These are phyloP conservation scores for Danio aesculapii DNA, from an alignment of 2,797 vertebrate genomes.

Conservation along the genomic window DNA sequence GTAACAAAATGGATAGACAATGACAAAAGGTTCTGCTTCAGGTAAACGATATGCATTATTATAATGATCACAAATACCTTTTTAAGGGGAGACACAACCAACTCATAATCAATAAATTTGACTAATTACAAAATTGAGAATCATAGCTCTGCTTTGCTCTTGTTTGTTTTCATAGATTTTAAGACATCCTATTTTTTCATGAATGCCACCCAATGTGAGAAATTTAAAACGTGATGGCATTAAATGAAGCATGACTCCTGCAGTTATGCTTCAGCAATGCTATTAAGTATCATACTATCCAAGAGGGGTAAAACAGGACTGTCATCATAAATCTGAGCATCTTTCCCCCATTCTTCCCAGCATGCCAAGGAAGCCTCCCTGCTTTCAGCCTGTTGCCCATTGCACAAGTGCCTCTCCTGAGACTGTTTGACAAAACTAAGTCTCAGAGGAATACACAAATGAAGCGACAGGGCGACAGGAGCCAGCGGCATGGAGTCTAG, in stretches of 20 bases:
- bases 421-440: slow-evolving; percentile 18
- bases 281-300: slow-evolving; percentile 1
- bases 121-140: no score
- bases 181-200: background rate
- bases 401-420: slow-evolving; percentile 2
- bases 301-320: background rate
- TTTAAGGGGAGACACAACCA: background rate
- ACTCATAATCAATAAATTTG: background rate
- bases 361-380: background rate
- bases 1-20: background rate
- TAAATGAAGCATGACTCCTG: slow-evolving; percentile 2
- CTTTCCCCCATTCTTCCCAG: background rate
- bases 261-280: background rate
- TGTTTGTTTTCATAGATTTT: background rate
- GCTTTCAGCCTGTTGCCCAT: slow-evolving; percentile 8
- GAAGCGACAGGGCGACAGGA: slow-evolving; percentile 9
- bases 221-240: background rate
- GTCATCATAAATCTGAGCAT: slow-evolving; percentile 4
- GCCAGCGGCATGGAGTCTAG: slow-evolving; percentile 10
- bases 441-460: slow-evolving; percentile 28
- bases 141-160: background rate
- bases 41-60: background rate
- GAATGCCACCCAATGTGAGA: background rate
- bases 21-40: background rate
- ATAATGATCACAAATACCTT: no score